These are phyloP conservation scores for Nemopilema nomurai DNA, from an alignment of 30 jellyfish, hydroid and myxozoan species.

Conservation along the genomic window DNA sequence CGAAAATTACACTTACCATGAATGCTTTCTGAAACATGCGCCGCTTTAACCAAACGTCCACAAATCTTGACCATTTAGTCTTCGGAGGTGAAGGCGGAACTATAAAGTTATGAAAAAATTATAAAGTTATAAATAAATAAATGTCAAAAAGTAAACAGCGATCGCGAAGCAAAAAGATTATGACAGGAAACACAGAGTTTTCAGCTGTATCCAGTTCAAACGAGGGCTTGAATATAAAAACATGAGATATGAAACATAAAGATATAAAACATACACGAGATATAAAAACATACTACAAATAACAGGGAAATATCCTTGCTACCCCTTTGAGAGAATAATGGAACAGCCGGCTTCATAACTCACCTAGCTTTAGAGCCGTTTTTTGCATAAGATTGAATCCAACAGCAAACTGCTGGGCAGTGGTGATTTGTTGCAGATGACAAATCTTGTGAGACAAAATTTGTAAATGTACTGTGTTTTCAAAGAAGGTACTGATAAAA, in stretches of 20 bases:
- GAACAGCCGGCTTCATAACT: background rate
- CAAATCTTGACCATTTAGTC: conserved; percentile 45
- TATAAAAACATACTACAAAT: too few species aligned
- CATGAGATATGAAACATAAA: too few species aligned
- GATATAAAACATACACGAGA: too few species aligned
- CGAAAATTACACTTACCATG: conserved; percentile 27
- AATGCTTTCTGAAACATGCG: conserved; percentile 54
- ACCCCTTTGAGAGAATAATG: too few species aligned
- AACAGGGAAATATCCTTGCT: too few species aligned
- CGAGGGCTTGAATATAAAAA: too few species aligned
- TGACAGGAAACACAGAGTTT: too few species aligned
- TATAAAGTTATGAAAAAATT: background rate
- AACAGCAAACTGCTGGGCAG: conserved; percentile 63
- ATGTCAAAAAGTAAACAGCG: too few species aligned
- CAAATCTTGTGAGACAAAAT: conserved; percentile 17
- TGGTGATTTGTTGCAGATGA: conserved; percentile 60
- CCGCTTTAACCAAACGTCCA: conserved; percentile 42
- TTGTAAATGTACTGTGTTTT: background rate
- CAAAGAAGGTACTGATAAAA: background rate
- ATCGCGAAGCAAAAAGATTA: too few species aligned
- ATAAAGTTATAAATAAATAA: too few species aligned
- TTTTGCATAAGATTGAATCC: conserved; percentile 64
- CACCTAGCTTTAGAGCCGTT: conserved; percentile 54
- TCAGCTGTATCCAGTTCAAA: too few species aligned
- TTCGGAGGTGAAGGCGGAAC: conserved; percentile 74